Evolutionary conservation across 2,797 vertebrate genomes (phyloP).

Genomic region (Rhinogobio ventralis): DNA sequence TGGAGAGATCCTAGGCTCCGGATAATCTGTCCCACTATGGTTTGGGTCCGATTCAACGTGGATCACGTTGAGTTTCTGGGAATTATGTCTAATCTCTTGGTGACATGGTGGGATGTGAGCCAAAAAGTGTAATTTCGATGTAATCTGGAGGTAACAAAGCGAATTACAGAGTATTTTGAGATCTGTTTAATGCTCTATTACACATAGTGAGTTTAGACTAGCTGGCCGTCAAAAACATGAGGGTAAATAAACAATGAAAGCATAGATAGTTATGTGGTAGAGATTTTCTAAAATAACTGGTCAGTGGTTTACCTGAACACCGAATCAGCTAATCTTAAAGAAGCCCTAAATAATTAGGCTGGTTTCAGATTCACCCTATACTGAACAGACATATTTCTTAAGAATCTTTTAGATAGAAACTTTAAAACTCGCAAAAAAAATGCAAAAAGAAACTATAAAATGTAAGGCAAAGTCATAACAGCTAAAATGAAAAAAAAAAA

Average conservation of each 20-base stretch:
- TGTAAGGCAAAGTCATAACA: neutral
- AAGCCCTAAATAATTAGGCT: neutral
- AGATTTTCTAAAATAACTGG: neutral
- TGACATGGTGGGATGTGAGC: constrained; percentile 30
- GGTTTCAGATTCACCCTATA: neutral
- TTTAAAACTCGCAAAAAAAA: no score
- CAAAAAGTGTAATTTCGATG: constrained; percentile 48
- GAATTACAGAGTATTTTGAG: constrained; percentile 35
- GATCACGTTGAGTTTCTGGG: constrained; percentile 25
- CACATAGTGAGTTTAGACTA: constrained; percentile 73
- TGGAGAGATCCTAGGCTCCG: constrained; percentile 48
- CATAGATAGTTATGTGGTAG: neutral
- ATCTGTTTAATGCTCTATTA: constrained; percentile 58
- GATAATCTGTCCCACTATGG: constrained; percentile 44
- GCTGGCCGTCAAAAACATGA: constrained; percentile 68
- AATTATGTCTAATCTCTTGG: constrained; percentile 55
- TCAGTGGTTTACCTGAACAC: neutral
- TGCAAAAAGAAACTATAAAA: no score
- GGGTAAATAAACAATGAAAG: neutral
- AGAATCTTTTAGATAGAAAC: neutral
- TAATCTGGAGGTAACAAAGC: constrained; percentile 49
- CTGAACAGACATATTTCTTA: neutral
- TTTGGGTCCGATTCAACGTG: constrained; percentile 29
- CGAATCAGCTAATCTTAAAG: neutral
- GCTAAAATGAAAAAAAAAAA: no score